Evolutionary conservation across 2,888 invertebrate genomes (phyloP).

Genomic region (Loripinus fragilis): DNA sequence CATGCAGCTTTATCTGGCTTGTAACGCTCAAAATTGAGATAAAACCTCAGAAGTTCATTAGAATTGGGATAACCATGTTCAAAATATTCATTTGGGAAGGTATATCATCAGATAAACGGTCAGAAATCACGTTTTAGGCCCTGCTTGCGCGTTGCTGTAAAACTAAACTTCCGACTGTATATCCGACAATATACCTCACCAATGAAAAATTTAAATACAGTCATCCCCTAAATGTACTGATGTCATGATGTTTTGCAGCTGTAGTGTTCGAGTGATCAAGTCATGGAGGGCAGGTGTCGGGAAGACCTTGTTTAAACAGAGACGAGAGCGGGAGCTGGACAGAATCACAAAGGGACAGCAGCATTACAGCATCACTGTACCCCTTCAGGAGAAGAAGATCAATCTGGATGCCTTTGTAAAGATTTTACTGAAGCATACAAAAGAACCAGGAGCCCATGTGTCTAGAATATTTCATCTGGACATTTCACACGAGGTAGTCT

Average conservation of each 20-base stretch:
- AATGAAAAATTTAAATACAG: too few relatives aligned
- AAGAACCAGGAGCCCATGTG: slow-evolving; percentile 39
- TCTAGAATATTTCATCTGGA: slow-evolving; percentile 73
- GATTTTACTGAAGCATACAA: slow-evolving; percentile 55
- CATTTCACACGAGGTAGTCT: slow-evolving; percentile 68
- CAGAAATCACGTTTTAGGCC: too few relatives aligned
- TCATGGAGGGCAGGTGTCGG: slow-evolving; percentile 76
- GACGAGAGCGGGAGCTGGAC: slow-evolving; percentile 58
- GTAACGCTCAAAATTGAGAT: too few relatives aligned
- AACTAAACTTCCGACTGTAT: too few relatives aligned
- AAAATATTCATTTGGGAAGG: too few relatives aligned
- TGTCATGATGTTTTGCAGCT: slow-evolving; percentile 53
- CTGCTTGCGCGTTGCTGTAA: too few relatives aligned
- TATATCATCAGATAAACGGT: too few relatives aligned
- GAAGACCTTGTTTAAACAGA: slow-evolving; percentile 67
- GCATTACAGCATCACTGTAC: slow-evolving; percentile 50
- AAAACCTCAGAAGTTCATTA: too few relatives aligned
- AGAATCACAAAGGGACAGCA: slow-evolving; percentile 1
- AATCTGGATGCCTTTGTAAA: slow-evolving; percentile 54
- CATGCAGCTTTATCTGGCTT: too few relatives aligned
- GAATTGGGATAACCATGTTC: too few relatives aligned
- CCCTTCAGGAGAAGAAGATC: slow-evolving; percentile 63
- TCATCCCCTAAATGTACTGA: too few relatives aligned
- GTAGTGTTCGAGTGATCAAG: slow-evolving; percentile 69
- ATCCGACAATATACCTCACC: too few relatives aligned